Evolutionary conservation across 1,140 invertebrate genomes (phyloP), one percentile per base, ranked within the genome.

Genomic region (Caerostris extrusa): DNA sequence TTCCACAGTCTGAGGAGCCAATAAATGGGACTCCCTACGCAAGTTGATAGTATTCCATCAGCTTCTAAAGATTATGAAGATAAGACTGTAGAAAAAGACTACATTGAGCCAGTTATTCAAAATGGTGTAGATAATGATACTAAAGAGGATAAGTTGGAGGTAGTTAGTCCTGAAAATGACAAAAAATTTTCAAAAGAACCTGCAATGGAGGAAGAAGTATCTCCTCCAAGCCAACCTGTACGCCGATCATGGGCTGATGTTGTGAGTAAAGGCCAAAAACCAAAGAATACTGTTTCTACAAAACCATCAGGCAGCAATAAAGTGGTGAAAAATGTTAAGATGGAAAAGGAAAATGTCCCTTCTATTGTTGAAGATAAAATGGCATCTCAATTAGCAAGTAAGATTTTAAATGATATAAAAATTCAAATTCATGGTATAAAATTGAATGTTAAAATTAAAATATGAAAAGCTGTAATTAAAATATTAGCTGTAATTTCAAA

Each of bases 311-410:
- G 19, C 7, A 7, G 10, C 50, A 50, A 86, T 56, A 87, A 71
- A 71, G n/a, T 17, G 6, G 12, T 67, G 3, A 86, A 50, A 71
- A 71, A 34, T 69, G 34, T 71, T 34, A 12, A 34, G n/a, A 60
- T 34, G 10, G 82, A 85, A 34, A 81, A 92, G 67, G 90, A 92
- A 67, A 81, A 92, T 19, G 34, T 50, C n/a, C 60, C 50, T 67
- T 92, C 56, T 14, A 53, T 93, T 12, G 91, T 58, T n/a, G 91
- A 87, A 77, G 91, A 93, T 58, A 93, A 93, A 57, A 58, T 87
- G 55, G n/a, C 82, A 17, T 56, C 87, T 53, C 8, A n/a, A 7
- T 55, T 93, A 17, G 91, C 83, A 87, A 93, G 91, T 93, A 93
- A 87, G 91, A 71, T 61, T n/a, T 34, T 34, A 1, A 34, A 34